Evolutionary conservation across 2,888 invertebrate genomes (phyloP).

Genomic region (Nomada hirtipes): DNA sequence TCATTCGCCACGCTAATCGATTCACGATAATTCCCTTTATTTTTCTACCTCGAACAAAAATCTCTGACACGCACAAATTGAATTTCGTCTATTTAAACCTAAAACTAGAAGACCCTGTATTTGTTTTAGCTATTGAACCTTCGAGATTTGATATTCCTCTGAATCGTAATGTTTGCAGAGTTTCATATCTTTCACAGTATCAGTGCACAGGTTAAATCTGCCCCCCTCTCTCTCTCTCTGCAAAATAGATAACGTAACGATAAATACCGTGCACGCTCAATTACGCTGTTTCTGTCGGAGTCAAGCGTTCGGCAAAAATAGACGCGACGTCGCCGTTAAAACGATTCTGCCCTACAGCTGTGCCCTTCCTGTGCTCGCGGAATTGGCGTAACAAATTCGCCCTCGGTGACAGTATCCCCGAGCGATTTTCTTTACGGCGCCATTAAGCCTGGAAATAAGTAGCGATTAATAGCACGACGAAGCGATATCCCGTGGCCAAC

Average conservation of each 20-base stretch:
- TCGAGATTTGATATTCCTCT: no score
- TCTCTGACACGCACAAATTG: no score
- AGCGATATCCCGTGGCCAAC: conserved; percentile 25
- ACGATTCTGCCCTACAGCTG: conserved; percentile 19
- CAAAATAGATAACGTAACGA: not conserved
- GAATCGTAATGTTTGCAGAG: no score
- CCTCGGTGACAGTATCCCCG: conserved; percentile 15
- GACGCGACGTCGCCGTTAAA: conserved; percentile 24
- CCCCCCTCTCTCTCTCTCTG: no score
- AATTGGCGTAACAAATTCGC: conserved; percentile 44
- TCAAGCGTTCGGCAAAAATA: not conserved
- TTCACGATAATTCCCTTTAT: not conserved
- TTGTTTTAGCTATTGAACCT: no score
- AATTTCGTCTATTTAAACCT: no score
- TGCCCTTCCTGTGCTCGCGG: conserved; percentile 6
- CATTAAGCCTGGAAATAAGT: conserved; percentile 46
- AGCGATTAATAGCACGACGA: conserved; percentile 53
- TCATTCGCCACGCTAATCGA: not conserved
- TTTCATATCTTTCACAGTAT: no score
- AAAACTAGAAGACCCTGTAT: no score
- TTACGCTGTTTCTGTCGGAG: conserved; percentile 1
- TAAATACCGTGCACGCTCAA: conserved; percentile 29
- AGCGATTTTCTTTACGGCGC: conserved; percentile 41
- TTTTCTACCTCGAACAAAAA: no score
- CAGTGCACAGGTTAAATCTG: no score